Evolutionary conservation across 2,113 vertebrate species (phyloP).

Genomic region (Tamias sibiricus): DNA sequence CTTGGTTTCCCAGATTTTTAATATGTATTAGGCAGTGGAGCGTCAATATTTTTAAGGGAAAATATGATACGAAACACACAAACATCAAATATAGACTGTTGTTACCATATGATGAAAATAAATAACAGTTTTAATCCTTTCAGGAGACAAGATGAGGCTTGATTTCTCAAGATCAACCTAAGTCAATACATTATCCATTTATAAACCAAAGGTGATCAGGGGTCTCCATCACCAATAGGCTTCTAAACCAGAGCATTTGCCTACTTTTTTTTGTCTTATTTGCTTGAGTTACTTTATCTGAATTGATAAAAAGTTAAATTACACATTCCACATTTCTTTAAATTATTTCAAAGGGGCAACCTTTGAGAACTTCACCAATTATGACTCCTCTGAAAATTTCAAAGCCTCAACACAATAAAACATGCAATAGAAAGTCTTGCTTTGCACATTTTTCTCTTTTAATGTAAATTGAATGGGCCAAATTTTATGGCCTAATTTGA

Average conservation of each 20-base stretch:
- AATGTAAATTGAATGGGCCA: constrained; percentile 69
- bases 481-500: constrained; percentile 76
- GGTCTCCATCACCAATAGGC: neutral
- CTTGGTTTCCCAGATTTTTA: neutral
- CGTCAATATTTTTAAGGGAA: neutral
- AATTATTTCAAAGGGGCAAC: constrained; percentile 32
- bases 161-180: neutral
- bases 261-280: constrained; percentile 25
- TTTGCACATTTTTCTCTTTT: constrained; percentile 69
- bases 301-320: constrained; percentile 39
- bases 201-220: neutral
- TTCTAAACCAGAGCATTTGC: neutral
- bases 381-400: constrained; percentile 36
- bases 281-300: constrained; percentile 31
- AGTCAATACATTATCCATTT: neutral
- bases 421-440: constrained; percentile 65
- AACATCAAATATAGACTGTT: neutral
- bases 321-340: constrained; percentile 25
- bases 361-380: constrained; percentile 52
- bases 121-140: neutral
- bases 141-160: neutral
- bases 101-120: neutral
- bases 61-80: neutral
- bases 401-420: constrained; percentile 62
- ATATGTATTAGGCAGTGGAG: neutral